These are phyloP conservation scores for Dasysyrphus tricinctus DNA, from an alignment of 2,888 invertebrate genomes.

Conservation along the genomic window DNA sequence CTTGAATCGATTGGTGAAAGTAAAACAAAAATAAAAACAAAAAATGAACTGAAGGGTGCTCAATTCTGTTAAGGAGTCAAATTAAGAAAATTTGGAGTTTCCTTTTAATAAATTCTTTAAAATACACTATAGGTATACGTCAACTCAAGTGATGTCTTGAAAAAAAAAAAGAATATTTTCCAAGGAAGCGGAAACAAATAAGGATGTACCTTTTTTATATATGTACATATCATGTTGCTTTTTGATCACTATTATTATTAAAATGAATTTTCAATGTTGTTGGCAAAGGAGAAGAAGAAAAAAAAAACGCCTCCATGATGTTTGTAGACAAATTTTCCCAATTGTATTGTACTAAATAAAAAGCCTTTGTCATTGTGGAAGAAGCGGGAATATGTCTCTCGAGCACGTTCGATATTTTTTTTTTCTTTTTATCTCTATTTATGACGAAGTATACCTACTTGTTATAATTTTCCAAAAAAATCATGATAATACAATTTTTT, in stretches of 20 bases:
- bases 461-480: conserved; percentile 46
- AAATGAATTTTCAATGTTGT: conserved; percentile 31
- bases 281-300: conserved; percentile 33
- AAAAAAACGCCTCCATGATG: conserved; percentile 8
- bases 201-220: neutral
- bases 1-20: conserved; percentile 25
- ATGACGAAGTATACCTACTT: neutral
- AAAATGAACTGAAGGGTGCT: neutral
- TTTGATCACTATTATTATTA: conserved; percentile 43
- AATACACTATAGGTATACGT: no score
- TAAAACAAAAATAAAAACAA: neutral
- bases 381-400: conserved; percentile 22
- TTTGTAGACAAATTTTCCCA: neutral
- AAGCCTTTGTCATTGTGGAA: conserved; percentile 42
- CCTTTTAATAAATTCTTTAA: no score
- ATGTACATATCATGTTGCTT: neutral
- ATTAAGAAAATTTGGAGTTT: conserved; percentile 40
- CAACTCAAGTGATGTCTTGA: conserved; percentile 24
- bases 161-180: neutral
- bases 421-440: neutral
- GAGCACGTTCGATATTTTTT: conserved; percentile 45
- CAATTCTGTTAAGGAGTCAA: conserved; percentile 24
- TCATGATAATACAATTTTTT: conserved; percentile 10
- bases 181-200: neutral
- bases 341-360: conserved; percentile 8